Percentiles rank a stretch among this genome's conserved stretches.
These are phyloP conservation scores for Drosophila serrata DNA, from an alignment of 1,140 invertebrate genomes.

Conservation along the genomic window DNA sequence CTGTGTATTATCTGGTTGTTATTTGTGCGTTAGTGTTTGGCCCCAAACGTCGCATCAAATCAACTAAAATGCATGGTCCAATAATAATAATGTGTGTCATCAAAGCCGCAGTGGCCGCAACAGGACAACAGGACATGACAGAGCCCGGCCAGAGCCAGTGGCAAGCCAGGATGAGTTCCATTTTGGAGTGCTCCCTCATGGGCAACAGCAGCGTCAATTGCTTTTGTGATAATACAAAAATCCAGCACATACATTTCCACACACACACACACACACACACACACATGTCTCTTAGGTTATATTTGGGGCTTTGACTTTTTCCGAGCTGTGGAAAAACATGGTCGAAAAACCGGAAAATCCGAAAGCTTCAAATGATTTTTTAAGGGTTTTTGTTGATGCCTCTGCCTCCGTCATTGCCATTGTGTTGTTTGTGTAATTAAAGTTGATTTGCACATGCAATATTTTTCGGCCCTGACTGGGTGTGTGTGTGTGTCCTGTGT, in stretches of 20 bases:
- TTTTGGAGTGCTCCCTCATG: conserved; percentile 31
- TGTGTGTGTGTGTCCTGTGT: conserved; percentile 10
- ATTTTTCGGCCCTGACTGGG: conserved; percentile 37
- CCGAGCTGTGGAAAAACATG: conserved; percentile 6
- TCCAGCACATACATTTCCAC: conserved; percentile 2
- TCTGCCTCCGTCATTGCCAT: conserved; percentile 5
- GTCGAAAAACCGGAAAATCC: conserved; percentile 20
- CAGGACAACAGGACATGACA: conserved; percentile 13
- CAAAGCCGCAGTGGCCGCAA: conserved; percentile 38
- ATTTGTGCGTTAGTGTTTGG: conserved; percentile 7
- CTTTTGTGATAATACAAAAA: conserved; percentile 46
- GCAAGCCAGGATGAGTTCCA: conserved; percentile 11
- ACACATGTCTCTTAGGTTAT: background rate
- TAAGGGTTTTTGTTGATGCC: conserved; percentile 11
- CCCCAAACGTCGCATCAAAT: conserved; percentile 55
- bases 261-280: conserved; percentile 1
- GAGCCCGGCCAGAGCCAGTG: background rate
- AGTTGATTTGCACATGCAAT: conserved; percentile 67
- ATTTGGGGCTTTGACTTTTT: conserved; percentile 31
- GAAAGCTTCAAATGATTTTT: conserved; percentile 42
- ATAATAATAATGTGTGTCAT: conserved; percentile 59
- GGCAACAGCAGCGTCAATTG: conserved; percentile 37
- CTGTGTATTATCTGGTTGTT: background rate
- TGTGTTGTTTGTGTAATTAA: conserved; percentile 61
- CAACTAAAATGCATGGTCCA: conserved; percentile 55